Evolutionary conservation across 2,797 vertebrate species (phyloP).

Genomic region (Margarornis squamiger): DNA sequence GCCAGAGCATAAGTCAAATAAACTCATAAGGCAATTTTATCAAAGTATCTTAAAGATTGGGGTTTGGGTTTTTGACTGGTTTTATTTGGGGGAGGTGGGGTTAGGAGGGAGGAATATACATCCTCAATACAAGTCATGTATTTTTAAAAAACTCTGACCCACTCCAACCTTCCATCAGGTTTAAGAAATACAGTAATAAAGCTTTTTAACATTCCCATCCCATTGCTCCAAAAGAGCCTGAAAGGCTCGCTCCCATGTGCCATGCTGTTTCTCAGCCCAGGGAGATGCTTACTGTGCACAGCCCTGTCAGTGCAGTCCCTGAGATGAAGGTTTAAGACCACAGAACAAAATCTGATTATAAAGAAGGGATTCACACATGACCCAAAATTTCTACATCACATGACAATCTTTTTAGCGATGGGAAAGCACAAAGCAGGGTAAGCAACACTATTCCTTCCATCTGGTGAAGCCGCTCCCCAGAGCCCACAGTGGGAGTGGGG

Average conservation of each 20-base stretch:
- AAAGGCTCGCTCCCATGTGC: background rate
- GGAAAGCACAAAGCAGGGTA: background rate
- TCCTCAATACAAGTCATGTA: background rate
- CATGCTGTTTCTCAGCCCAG: background rate
- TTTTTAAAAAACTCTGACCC: background rate
- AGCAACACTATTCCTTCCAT: background rate
- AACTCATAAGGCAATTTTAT: background rate
- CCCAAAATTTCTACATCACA: background rate
- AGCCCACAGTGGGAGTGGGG: background rate
- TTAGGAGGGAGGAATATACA: background rate
- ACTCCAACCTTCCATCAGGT: background rate
- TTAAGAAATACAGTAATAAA: background rate
- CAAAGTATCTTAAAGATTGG: background rate
- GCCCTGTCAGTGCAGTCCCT: no score
- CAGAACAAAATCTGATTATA: background rate
- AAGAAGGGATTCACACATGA: background rate
- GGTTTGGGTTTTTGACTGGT: background rate
- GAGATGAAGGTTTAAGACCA: background rate
- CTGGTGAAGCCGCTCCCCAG: background rate
- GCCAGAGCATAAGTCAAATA: background rate
- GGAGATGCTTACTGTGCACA: background rate
- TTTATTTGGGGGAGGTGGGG: background rate
- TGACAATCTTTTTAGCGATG: background rate
- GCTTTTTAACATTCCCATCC: background rate
- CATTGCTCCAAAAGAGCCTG: background rate